Evolutionary conservation across 2,797 vertebrate genomes (phyloP), one percentile per base, ranked within the genome.

Genomic region (Emys orbicularis): DNA sequence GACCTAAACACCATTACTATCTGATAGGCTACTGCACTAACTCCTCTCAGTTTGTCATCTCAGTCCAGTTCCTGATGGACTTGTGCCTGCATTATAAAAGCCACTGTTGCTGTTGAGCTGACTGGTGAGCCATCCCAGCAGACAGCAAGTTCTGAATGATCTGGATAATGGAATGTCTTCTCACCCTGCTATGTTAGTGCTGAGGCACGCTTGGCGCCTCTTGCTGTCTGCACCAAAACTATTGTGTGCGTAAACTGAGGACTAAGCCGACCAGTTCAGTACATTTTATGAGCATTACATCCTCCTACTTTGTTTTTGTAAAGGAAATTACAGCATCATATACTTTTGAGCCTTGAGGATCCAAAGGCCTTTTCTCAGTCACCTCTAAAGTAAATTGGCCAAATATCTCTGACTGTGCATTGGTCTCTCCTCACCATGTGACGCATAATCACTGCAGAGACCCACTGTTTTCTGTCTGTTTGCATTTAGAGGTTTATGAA

Each of bases 251-350:
- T 59, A 88, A 77, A 16, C 47, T 1, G 2, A 59, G 44, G 68
- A 77, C 83, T 44, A 44, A 8, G 44, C 44, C 23, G 89, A 83
- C 68, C 19, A 0, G 52, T 86, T 95, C 88, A 90, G 79, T 94
- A 65, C 79, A 18, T 3, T 72, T 44, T 86, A 83, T 61, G 84
- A 82, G 76, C 88, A 92, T 92, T 80, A 81, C 84, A 77, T 92
- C 89, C 85, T 57, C 83, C 56, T 3, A 2, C 74, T 84, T 77
- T 1, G 0, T 53, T 68, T 65, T 56, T 77, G 23, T 31, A 31
- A 65, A 86, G 91, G 83, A 84, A 84, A 56, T 2, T 12, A 80
- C 80, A 83, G 21, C 83, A 81, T 31, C 9, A 0, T 1, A 3
- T 5, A 1, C 84, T 57, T 87, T 83, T 13, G 12, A 83, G 79